Conservation (phyloP, 2,113 vertebrate genomes). For the Hyperoodon ampullatus region DNA sequence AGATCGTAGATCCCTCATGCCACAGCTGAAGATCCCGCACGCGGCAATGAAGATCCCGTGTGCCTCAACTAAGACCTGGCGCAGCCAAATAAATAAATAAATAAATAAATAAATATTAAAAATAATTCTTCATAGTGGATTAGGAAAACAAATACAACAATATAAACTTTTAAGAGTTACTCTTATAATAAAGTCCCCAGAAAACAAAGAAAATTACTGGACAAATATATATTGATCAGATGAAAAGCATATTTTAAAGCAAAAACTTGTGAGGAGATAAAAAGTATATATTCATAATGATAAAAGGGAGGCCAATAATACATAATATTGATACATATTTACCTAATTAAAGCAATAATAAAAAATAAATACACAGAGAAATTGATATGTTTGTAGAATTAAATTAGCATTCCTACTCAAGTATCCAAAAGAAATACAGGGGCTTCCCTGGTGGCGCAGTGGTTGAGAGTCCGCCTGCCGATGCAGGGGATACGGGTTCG, state of each 20-base stretch:
- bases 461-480: too few species aligned
- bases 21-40: too few species aligned
- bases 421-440: not conserved
- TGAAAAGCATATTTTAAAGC: not conserved
- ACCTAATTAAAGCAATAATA: not conserved
- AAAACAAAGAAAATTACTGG: not conserved
- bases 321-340: not conserved
- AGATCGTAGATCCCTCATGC: too few species aligned
- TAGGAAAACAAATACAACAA: not conserved
- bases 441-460: too few species aligned
- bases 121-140: not conserved
- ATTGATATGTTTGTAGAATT: not conserved
- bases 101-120: not conserved
- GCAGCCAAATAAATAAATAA: too few species aligned
- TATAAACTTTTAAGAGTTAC: not conserved
- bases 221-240: not conserved
- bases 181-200: not conserved
- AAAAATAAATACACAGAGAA: not conserved
- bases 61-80: too few species aligned
- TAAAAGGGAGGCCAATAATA: not conserved
- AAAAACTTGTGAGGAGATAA: not conserved
- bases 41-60: too few species aligned
- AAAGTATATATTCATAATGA: not conserved
- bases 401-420: not conserved
- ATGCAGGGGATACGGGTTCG: too few species aligned